Conservation (phyloP, 2,888 invertebrate genomes). For the Sarcophaga rosellei region DNA sequence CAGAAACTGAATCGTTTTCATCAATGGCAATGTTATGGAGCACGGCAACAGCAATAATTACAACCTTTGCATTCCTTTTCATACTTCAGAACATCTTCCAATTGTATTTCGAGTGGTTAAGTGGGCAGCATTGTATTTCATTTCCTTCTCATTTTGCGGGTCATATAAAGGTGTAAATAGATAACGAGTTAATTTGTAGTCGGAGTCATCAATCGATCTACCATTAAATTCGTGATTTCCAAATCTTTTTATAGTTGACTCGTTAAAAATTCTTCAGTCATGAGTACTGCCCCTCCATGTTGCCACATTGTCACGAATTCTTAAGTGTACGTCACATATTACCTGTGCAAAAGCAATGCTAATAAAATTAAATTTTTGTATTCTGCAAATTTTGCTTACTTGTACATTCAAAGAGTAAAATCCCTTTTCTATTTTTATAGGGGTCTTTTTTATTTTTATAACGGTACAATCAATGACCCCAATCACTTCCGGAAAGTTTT, state of each 20-base stretch:
- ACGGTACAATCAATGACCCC: too few species aligned
- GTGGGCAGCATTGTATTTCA: slow-evolving; percentile 8
- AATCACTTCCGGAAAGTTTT: too few species aligned
- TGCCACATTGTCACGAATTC: not conserved
- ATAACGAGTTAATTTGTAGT: not conserved
- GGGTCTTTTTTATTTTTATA: too few species aligned
- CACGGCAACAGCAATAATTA: not conserved
- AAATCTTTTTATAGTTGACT: slow-evolving; percentile 1
- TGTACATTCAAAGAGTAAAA: too few species aligned
- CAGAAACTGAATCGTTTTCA: too few species aligned
- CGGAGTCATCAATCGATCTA: not conserved
- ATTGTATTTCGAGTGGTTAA: not conserved
- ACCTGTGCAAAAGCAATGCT: too few species aligned
- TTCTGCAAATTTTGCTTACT: too few species aligned
- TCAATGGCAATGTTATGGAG: too few species aligned
- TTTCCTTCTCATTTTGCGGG: not conserved
- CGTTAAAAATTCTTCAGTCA: slow-evolving; percentile 33
- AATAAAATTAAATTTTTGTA: too few species aligned
- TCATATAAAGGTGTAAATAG: not conserved
- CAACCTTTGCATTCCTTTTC: slow-evolving; percentile 14
- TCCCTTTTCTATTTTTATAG: too few species aligned
- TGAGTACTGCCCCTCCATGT: slow-evolving; percentile 44
- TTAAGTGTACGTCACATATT: slow-evolving; percentile 11
- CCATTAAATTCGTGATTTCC: slow-evolving; percentile 16
- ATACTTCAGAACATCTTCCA: not conserved